Base-by-base conservation (phyloP, 2,113 vertebrate species). In the Daphoenositta chrysoptera region DNA sequence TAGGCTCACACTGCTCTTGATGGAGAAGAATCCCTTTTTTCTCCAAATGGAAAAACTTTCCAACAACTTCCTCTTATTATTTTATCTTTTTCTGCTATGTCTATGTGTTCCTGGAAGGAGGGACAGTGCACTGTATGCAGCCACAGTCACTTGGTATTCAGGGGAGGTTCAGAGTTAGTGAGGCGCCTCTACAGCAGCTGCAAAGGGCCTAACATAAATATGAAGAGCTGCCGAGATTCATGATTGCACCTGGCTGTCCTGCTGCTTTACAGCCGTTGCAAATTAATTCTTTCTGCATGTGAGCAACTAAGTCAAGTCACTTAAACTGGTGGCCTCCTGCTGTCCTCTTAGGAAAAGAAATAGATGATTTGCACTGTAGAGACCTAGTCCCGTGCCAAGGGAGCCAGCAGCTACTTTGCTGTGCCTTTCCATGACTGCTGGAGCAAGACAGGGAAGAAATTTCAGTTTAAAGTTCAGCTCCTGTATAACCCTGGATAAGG, bases 161-260 rank as follows among this genome's bases (percentile, higher is more conserved):
- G 70, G 42, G 44, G 78, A 86, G 87, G 90, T 93, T 91, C 93
- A 57, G 96, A 97, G 95, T 90, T 93, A 97, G 93, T 87, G 93
- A 96, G 96, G 94, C 70, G 92, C 90, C 91, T 94, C 97, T 44
- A 88, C 86, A 93, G 90, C 96, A 96, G 96, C 93, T 97, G 95
- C 96, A 94, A 89, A 97, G 79, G 95, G 69, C 87, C 93, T 73
- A 84, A 87, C 95, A 94, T 69, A 96, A 96, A 95, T 96, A 89
- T 93, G 87, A 89, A 92, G 92, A 96, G 87, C 76, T 96, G 83
- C 76, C 26, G 83, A 93, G 93, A 87, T 97, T 96, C 80, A 92
- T 94, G 95, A 97, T 94, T 94, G 95, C 95, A 97, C 92, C 95
- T 97, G 97, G 92, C 87, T 95, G 83, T 94, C 90, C 95, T 95